These are phyloP conservation scores for Amphiduros pacificus DNA, from an alignment of 2,888 invertebrate genomes.

Conservation along the genomic window DNA sequence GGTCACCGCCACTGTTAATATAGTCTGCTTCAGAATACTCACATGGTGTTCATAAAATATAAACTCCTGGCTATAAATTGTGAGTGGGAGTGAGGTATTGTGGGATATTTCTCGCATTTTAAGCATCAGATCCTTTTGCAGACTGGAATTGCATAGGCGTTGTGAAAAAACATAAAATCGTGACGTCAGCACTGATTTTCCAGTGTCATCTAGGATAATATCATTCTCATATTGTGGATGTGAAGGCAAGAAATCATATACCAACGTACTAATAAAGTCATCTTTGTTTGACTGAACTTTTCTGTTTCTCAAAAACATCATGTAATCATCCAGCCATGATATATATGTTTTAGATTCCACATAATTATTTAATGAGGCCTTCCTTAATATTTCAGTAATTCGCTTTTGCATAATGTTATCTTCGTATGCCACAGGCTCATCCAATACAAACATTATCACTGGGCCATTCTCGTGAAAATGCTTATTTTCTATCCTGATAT, in stretches of 20 bases:
- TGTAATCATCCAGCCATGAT: conserved; percentile 27
- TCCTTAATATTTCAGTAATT: conserved; percentile 13
- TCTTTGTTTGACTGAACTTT: background rate
- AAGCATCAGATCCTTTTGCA: conserved; percentile 27
- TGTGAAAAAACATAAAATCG: conserved; percentile 77
- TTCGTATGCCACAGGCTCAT: conserved; percentile 26
- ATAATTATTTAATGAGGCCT: conserved; percentile 8
- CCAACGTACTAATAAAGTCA: conserved; percentile 12
- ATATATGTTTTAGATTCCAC: conserved; percentile 14
- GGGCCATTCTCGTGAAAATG: conserved; percentile 27
- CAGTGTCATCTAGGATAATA: conserved; percentile 78
- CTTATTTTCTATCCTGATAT: conserved; percentile 22
- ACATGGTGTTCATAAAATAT: conserved; percentile 35
- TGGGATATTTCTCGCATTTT: conserved; percentile 23
- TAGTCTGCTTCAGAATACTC: conserved; percentile 32
- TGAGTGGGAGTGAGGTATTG: conserved; percentile 29
- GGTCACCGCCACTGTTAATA: conserved; percentile 34
- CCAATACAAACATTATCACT: conserved; percentile 27
- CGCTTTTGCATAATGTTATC: conserved; percentile 9
- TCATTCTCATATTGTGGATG: conserved; percentile 61
- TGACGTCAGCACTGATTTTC: conserved; percentile 77
- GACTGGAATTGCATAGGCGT: conserved; percentile 79
- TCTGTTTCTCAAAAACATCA: conserved; percentile 6
- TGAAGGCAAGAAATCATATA: conserved; percentile 19
- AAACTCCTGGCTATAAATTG: conserved; percentile 32